phyloP scores from a whole-genome alignment of 2,113 vertebrate species.

The Chunga burmeisteri region DNA sequence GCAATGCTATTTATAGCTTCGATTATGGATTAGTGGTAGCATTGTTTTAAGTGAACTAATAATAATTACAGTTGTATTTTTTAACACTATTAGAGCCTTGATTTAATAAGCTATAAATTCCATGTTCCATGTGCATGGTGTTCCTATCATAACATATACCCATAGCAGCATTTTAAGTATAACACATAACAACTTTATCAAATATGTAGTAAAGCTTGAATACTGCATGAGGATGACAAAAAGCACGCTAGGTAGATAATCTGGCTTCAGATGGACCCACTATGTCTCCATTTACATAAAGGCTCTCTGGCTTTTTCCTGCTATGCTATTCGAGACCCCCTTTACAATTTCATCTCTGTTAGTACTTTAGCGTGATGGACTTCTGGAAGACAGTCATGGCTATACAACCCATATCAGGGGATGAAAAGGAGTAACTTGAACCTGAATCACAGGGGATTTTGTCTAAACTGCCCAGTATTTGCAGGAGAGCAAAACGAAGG shows the following conservation, averaged over 20 bases:
- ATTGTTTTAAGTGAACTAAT: background rate
- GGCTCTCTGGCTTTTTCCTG: background rate
- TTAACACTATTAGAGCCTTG: background rate
- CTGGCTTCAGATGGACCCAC: background rate
- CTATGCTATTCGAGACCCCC: background rate
- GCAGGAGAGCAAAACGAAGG: background rate
- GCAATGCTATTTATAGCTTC: background rate
- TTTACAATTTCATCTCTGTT: background rate
- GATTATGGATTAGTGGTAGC: background rate
- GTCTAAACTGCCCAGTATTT: background rate
- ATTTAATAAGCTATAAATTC: background rate
- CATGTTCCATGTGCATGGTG: background rate
- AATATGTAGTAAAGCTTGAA: background rate
- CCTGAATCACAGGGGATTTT: background rate
- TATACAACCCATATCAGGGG: background rate
- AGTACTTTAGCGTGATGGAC: background rate
- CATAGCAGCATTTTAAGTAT: background rate
- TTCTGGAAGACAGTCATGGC: background rate
- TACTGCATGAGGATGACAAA: background rate
- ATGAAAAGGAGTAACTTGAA: background rate
- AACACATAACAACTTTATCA: background rate
- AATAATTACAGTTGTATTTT: background rate
- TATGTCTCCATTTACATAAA: background rate
- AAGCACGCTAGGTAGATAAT: background rate
- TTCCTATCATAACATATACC: background rate